These are phyloP conservation scores for Cacatua alba DNA, from an alignment of 2,113 vertebrate genomes.

Conservation along the genomic window DNA sequence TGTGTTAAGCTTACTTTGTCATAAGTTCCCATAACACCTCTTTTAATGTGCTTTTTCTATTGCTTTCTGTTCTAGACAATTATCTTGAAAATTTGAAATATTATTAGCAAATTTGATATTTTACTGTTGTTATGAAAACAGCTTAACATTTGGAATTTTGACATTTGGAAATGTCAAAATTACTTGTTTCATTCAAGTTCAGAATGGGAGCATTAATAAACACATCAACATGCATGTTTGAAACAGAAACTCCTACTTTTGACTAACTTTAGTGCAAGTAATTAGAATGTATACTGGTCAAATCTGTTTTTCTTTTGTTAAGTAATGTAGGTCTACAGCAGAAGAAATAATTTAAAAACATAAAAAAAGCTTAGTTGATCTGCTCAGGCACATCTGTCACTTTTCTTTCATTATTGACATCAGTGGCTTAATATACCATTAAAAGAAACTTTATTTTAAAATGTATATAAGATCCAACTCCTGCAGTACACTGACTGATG, in stretches of 20 bases:
- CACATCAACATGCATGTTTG: background rate
- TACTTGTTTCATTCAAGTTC: background rate
- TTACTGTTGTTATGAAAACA: background rate
- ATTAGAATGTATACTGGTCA: background rate
- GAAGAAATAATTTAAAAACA: constrained; percentile 57
- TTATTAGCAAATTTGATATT: background rate
- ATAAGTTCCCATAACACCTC: background rate
- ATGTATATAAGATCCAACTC: constrained; percentile 24
- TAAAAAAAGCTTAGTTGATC: constrained; percentile 17
- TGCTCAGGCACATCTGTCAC: constrained; percentile 23
- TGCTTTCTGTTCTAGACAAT: background rate
- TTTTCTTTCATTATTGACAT: constrained; percentile 57
- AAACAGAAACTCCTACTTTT: background rate
- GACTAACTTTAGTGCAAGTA: background rate
- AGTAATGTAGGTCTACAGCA: background rate
- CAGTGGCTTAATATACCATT: constrained; percentile 25
- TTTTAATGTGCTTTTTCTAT: background rate
- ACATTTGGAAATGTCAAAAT: background rate
- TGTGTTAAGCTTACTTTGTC: background rate
- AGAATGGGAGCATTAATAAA: background rate
- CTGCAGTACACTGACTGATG: background rate
- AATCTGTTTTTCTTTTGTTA: constrained; percentile 33
- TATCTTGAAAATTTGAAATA: background rate
- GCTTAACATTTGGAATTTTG: too few relatives aligned
- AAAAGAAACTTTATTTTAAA: constrained; percentile 29